Evolutionary conservation across 2,797 vertebrate genomes (phyloP).

Genomic region (Pipistrellus pipistrellus): DNA sequence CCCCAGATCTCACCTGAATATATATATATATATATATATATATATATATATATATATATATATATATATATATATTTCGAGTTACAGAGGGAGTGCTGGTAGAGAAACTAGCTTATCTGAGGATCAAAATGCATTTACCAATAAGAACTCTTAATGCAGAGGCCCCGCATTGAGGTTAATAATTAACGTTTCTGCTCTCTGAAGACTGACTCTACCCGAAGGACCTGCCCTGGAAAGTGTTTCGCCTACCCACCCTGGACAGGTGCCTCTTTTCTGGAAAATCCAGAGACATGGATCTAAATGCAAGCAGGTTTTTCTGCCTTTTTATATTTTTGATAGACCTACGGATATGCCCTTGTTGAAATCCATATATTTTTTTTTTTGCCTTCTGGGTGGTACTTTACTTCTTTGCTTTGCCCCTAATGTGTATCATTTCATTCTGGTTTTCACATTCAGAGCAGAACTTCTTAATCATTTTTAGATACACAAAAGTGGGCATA

Average conservation of each 20-base stretch:
- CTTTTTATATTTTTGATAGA: slow-evolving; percentile 72
- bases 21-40: background rate
- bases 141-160: slow-evolving; percentile 47
- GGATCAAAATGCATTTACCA: slow-evolving; percentile 65
- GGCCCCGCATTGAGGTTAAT: slow-evolving; percentile 51
- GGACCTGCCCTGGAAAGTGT: background rate
- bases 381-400: slow-evolving; percentile 72
- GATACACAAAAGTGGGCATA: slow-evolving; percentile 79
- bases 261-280: background rate
- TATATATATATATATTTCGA: background rate
- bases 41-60: background rate
- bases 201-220: background rate
- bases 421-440: slow-evolving; percentile 78
- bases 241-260: background rate
- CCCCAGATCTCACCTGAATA: background rate
- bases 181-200: slow-evolving; percentile 73
- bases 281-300: slow-evolving; percentile 40
- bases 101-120: slow-evolving; percentile 65
- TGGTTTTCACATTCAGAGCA: slow-evolving; percentile 77
- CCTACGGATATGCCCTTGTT: slow-evolving; percentile 60
- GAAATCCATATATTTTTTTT: slow-evolving; percentile 65
- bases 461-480: slow-evolving; percentile 83
- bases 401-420: slow-evolving; percentile 73
- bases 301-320: slow-evolving; percentile 47
- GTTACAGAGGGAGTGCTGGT: background rate